Evolutionary conservation across 2,888 invertebrate genomes (phyloP).

Genomic region (Pinctada fucata): DNA sequence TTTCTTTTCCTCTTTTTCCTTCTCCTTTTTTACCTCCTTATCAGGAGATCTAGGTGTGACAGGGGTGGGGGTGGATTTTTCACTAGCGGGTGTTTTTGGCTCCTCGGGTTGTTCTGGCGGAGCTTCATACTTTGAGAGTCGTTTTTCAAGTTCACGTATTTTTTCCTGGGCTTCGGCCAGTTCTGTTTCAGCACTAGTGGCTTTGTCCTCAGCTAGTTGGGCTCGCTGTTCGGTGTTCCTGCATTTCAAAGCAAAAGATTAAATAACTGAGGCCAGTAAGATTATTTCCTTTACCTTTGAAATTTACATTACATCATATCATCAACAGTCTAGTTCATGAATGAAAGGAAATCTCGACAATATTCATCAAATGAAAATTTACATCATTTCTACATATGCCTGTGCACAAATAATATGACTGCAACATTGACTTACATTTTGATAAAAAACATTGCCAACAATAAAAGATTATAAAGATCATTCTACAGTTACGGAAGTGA

Average conservation of each 20-base stretch:
- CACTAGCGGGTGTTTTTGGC: slow-evolving; percentile 35
- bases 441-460: too few species aligned
- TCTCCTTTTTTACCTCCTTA: slow-evolving; percentile 43
- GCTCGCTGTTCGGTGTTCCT: slow-evolving; percentile 72
- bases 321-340: background rate
- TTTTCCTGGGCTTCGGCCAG: slow-evolving; percentile 62
- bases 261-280: too few species aligned
- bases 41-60: slow-evolving; percentile 36
- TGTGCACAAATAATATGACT: too few species aligned
- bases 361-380: too few species aligned
- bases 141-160: slow-evolving; percentile 62
- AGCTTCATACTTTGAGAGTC: slow-evolving; percentile 45
- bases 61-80: slow-evolving; percentile 43
- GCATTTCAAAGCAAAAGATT: too few species aligned
- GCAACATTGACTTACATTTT: too few species aligned
- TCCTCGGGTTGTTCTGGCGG: slow-evolving; percentile 36
- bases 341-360: background rate
- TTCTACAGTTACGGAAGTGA: too few species aligned
- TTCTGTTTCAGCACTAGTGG: slow-evolving; percentile 61
- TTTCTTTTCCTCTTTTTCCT: slow-evolving; percentile 46
- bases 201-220: slow-evolving; percentile 67
- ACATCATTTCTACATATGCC: too few species aligned
- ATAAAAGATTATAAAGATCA: too few species aligned
- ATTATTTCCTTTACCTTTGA: background rate
- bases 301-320: slow-evolving; percentile 1